phyloP scores from a whole-genome alignment of 2,888 invertebrate species.

The Agonum fuliginosum region DNA sequence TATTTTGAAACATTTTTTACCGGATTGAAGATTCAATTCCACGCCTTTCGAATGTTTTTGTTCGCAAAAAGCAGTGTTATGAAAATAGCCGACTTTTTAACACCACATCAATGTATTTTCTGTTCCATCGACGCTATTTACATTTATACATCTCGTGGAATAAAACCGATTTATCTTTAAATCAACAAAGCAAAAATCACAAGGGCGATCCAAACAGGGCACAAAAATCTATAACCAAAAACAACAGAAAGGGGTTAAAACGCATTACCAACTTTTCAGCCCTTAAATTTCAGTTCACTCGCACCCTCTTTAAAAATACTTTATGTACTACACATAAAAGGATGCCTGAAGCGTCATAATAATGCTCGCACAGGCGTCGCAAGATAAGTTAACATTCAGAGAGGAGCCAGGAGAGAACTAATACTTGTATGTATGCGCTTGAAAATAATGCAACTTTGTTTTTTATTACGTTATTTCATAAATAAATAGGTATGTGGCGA shows the following conservation, averaged over 20 bases:
- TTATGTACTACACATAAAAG: constrained; percentile 46
- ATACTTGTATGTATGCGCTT: too few species aligned
- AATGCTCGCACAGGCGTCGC: constrained; percentile 4
- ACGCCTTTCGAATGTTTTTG: background rate
- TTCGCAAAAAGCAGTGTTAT: background rate
- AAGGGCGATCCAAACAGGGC: constrained; percentile 12
- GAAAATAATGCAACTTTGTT: too few species aligned
- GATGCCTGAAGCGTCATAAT: background rate
- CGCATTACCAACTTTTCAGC: constrained; percentile 20
- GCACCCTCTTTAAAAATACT: constrained; percentile 50
- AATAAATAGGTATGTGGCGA: too few species aligned
- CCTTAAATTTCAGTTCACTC: constrained; percentile 35
- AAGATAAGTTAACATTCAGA: background rate
- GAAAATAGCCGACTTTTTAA: constrained; percentile 1
- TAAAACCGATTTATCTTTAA: constrained; percentile 36
- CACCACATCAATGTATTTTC: constrained; percentile 9
- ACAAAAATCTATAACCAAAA: constrained; percentile 45
- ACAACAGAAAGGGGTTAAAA: constrained; percentile 26
- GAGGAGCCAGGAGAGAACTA: too few species aligned
- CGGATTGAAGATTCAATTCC: constrained; percentile 1
- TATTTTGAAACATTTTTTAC: constrained; percentile 11
- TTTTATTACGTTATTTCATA: too few species aligned
- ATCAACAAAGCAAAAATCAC: constrained; percentile 40
- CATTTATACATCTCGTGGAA: constrained; percentile 8
- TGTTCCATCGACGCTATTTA: constrained; percentile 15